phyloP scores from a whole-genome alignment of 2,797 vertebrate genomes.

The Sebastes cheni region DNA sequence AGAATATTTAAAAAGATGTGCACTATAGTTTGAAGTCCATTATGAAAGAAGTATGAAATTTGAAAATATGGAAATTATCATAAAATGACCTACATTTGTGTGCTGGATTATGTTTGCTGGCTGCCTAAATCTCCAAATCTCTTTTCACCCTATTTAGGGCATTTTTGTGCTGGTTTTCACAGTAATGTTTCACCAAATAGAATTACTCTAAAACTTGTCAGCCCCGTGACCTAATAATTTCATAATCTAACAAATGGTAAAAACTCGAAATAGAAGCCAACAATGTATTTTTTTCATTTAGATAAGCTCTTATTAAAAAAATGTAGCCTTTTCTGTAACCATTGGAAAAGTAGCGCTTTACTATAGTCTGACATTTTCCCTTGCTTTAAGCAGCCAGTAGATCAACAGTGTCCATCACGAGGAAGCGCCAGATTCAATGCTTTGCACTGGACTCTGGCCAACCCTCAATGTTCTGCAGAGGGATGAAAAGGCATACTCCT shows the following conservation, averaged over 20 bases:
- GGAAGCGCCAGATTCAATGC: conserved; percentile 64
- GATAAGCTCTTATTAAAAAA: conserved; percentile 7
- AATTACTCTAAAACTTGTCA: conserved; percentile 53
- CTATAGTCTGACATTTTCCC: conserved; percentile 17
- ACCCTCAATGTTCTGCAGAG: conserved; percentile 86
- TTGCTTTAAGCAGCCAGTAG: conserved; percentile 31
- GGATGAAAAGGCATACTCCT: conserved; percentile 86
- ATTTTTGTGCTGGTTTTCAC: conserved; percentile 52
- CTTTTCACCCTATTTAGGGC: conserved; percentile 66
- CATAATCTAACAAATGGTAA: conserved; percentile 30
- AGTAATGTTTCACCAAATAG: conserved; percentile 43
- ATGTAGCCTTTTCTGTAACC: background rate
- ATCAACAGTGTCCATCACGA: conserved; percentile 37
- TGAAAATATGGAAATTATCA: conserved; percentile 44
- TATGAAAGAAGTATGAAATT: conserved; percentile 22
- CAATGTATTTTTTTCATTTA: conserved; percentile 8
- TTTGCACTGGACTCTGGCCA: conserved; percentile 80
- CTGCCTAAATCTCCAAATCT: conserved; percentile 70
- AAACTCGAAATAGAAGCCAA: conserved; percentile 17
- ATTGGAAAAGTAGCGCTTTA: conserved; percentile 7
- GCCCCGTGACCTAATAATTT: conserved; percentile 36
- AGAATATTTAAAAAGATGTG: background rate
- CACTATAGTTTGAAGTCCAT: conserved; percentile 4
- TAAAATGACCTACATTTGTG: conserved; percentile 68
- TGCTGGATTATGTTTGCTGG: conserved; percentile 65